These are phyloP conservation scores for Chaetophractus vellerosus DNA, from an alignment of 2,797 vertebrate species.

Conservation along the genomic window DNA sequence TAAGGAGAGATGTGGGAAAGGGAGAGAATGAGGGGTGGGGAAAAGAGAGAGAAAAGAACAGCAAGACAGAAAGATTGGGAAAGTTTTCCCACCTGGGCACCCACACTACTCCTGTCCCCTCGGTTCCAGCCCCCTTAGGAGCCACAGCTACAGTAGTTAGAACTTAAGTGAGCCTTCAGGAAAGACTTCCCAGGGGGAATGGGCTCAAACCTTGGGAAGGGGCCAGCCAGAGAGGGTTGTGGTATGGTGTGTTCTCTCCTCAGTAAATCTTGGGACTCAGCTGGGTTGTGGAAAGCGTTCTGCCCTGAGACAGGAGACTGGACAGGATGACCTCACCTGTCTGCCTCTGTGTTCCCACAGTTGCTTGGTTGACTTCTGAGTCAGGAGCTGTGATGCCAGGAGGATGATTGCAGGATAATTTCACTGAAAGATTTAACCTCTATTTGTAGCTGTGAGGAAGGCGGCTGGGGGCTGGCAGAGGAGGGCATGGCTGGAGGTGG, in stretches of 20 bases:
- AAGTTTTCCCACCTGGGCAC: background rate
- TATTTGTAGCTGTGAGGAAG: background rate
- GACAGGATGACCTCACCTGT: constrained; percentile 6
- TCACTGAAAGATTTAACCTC: constrained; percentile 46
- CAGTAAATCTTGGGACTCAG: background rate
- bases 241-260: background rate
- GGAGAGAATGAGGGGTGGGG: background rate
- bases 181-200: background rate
- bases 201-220: background rate
- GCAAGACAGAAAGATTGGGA: background rate
- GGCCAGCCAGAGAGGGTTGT: background rate
- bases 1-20: background rate
- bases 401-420: constrained; percentile 57
- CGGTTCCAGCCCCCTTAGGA: background rate
- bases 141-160: background rate
- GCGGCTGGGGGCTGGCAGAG: background rate
- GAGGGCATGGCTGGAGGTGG: background rate
- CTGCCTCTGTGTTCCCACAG: background rate
- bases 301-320: background rate
- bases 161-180: background rate
- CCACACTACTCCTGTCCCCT: background rate
- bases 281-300: background rate
- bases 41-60: background rate
- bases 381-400: background rate
- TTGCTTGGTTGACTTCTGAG: background rate